A percentile compares a stretch with the other conserved stretches of the same genome.
These are phyloP conservation scores for Ctena decussata DNA, from an alignment of 2,888 invertebrate genomes.

Conservation along the genomic window DNA sequence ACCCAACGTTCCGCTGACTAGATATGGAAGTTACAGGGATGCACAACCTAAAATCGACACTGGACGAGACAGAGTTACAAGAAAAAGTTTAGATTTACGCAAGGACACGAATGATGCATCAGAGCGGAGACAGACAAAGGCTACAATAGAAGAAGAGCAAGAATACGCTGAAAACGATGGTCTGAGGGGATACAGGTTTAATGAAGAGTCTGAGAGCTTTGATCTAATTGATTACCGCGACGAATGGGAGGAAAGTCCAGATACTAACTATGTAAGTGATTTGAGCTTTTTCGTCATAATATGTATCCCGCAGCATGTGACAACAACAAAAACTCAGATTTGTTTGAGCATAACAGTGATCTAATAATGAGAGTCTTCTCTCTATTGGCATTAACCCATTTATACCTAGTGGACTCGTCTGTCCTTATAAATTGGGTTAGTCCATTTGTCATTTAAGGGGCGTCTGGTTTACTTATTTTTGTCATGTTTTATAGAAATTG, in stretches of 20 bases:
- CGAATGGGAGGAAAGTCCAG: constrained; percentile 39
- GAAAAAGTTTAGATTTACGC: neutral
- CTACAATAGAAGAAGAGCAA: neutral
- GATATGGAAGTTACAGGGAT: neutral
- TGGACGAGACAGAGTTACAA: neutral
- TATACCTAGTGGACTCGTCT: too few relatives aligned
- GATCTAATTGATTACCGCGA: constrained; percentile 23
- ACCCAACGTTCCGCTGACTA: neutral
- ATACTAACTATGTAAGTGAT: constrained; percentile 38
- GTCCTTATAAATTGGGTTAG: too few relatives aligned
- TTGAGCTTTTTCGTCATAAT: neutral
- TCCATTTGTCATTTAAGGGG: too few relatives aligned
- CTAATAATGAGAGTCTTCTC: too few relatives aligned
- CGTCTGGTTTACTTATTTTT: too few relatives aligned
- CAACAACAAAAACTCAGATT: too few relatives aligned
- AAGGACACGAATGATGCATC: neutral
- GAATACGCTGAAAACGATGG: neutral
- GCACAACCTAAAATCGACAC: constrained; percentile 4
- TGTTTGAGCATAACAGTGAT: too few relatives aligned
- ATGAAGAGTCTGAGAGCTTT: constrained; percentile 34
- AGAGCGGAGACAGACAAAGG: neutral
- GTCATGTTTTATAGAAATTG: too few relatives aligned
- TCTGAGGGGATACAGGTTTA: constrained; percentile 31
- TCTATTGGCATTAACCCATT: too few relatives aligned
- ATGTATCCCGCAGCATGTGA: too few relatives aligned